These are phyloP conservation scores for Sebastes trivittatus DNA, from an alignment of 2,797 vertebrate species.

Conservation along the genomic window DNA sequence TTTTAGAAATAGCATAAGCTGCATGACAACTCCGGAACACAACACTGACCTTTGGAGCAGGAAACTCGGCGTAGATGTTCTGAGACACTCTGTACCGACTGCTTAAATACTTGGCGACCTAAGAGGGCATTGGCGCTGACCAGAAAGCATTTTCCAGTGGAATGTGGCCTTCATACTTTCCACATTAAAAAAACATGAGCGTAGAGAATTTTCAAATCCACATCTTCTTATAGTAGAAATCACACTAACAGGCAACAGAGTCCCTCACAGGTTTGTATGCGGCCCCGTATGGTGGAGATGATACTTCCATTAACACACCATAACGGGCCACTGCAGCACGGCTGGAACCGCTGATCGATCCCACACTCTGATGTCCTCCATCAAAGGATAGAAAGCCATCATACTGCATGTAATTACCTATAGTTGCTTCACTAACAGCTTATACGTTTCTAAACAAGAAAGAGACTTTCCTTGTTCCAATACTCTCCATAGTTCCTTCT, in stretches of 20 bases:
- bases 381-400: constrained; percentile 25
- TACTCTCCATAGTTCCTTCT: not conserved
- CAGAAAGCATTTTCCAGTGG: constrained; percentile 66
- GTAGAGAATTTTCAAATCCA: constrained; percentile 30
- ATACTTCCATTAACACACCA: constrained; percentile 45
- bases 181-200: constrained; percentile 59
- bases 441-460: constrained; percentile 9
- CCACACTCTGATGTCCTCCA: constrained; percentile 20
- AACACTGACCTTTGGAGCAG: constrained; percentile 62
- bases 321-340: constrained; percentile 9
- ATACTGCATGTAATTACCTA: not conserved
- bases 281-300: not conserved
- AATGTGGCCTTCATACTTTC: constrained; percentile 62
- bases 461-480: not conserved
- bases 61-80: constrained; percentile 50
- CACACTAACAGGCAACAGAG: constrained; percentile 27
- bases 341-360: constrained; percentile 21
- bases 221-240: constrained; percentile 40
- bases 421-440: not conserved
- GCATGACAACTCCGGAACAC: constrained; percentile 20
- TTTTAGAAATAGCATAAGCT: constrained; percentile 4
- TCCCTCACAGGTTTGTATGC: not conserved
- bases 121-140: constrained; percentile 50
- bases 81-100: constrained; percentile 49
- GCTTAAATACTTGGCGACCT: constrained; percentile 43